A percentile compares a stretch with the other conserved stretches of the same genome.
These are phyloP conservation scores for Campodea augens DNA, from an alignment of 1,140 invertebrate species.

Conservation along the genomic window DNA sequence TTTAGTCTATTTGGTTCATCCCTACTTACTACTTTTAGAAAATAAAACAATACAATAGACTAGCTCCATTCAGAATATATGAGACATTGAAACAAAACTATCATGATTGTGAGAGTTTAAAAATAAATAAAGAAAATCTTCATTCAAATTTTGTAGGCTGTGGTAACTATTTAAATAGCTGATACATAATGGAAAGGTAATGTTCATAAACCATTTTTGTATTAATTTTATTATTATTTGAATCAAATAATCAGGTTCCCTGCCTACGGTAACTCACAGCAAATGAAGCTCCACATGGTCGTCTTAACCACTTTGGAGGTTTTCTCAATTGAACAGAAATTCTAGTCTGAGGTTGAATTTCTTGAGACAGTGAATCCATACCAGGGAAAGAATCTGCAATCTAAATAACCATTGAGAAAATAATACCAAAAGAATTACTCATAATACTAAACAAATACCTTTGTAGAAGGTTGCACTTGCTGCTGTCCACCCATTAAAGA, in stretches of 20 bases:
- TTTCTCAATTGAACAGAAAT: conserved; percentile 44
- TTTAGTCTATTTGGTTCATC: too few relatives aligned
- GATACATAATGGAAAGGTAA: conserved; percentile 6
- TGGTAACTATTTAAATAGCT: too few relatives aligned
- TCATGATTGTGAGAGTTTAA: too few relatives aligned
- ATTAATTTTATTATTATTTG: conserved; percentile 2
- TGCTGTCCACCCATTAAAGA: conserved; percentile 56
- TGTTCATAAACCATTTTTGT: conserved; percentile 12
- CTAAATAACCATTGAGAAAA: conserved; percentile 20
- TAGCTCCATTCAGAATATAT: too few relatives aligned
- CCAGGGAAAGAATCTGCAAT: conserved; percentile 83
- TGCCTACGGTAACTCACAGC: conserved; percentile 40
- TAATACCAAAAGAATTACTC: not conserved
- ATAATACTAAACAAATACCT: conserved; percentile 19
- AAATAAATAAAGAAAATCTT: too few relatives aligned
- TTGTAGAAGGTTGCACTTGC: conserved; percentile 39
- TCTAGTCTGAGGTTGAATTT: conserved; percentile 31
- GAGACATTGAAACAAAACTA: too few relatives aligned
- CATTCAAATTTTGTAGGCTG: too few relatives aligned
- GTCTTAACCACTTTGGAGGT: conserved; percentile 70
- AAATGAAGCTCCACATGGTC: conserved; percentile 61
- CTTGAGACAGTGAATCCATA: conserved; percentile 54
- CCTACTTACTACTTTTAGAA: too few relatives aligned
- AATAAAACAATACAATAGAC: too few relatives aligned
- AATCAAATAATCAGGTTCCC: too few relatives aligned